Evolutionary conservation across 92 coral and sea anemone genomes (phyloP).

Genomic region (Palythoa caribaeorum): DNA sequence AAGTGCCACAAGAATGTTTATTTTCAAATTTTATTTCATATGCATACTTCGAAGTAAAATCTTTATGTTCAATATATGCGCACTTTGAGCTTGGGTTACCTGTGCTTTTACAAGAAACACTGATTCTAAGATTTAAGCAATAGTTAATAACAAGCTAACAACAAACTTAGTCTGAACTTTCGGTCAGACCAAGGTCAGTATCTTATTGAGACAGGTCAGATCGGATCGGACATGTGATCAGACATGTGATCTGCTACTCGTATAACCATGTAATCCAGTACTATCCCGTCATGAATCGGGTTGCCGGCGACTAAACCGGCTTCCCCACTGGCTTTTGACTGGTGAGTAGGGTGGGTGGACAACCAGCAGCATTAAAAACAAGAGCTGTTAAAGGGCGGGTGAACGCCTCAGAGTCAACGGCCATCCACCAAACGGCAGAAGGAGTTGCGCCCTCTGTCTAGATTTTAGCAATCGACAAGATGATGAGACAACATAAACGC

Average conservation of each 20-base stretch:
- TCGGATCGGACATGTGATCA: not conserved
- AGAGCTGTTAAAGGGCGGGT: slow-evolving; percentile 51
- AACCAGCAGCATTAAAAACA: slow-evolving; percentile 41
- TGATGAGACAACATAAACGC: slow-evolving; percentile 9
- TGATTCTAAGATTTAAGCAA: no score
- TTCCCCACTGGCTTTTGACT: slow-evolving; percentile 37
- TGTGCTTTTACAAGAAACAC: no score
- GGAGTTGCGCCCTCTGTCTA: slow-evolving; percentile 32
- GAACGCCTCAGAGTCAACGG: slow-evolving; percentile 37
- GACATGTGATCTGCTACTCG: slow-evolving; percentile 28
- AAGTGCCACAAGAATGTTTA: no score
- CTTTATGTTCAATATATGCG: no score
- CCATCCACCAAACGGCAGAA: slow-evolving; percentile 40
- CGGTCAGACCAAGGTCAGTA: no score
- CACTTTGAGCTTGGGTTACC: no score
- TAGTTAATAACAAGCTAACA: no score
- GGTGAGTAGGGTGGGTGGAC: slow-evolving; percentile 57
- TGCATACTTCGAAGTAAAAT: no score
- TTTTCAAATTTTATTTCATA: no score
- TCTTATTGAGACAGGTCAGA: no score
- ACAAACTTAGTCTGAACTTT: no score
- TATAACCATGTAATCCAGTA: slow-evolving; percentile 56
- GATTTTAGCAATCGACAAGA: slow-evolving; percentile 32
- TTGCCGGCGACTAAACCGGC: slow-evolving; percentile 53
- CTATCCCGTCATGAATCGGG: slow-evolving; percentile 53